Percentiles rank a stretch among this genome's conserved stretches.
Evolutionary conservation across 1,140 invertebrate genomes (phyloP).

Genomic region (Rhopalosiphum padi): DNA sequence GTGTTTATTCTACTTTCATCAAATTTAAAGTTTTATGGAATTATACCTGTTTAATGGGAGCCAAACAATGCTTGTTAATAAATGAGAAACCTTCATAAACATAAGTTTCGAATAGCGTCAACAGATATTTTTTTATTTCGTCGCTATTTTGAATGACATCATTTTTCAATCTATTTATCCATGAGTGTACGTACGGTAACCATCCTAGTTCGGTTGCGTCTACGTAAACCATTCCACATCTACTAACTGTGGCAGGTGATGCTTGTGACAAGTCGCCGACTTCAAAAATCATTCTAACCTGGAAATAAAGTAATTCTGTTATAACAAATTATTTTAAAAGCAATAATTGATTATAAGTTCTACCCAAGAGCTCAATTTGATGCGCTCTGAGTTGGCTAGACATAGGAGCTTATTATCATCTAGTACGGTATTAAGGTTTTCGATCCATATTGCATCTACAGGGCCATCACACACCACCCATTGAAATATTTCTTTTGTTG

Average conservation of each 20-base stretch:
- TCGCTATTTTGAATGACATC: constrained; percentile 67
- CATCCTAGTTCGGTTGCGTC: constrained; percentile 82
- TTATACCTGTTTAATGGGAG: constrained; percentile 62
- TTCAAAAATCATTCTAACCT: constrained; percentile 87
- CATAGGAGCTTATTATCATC: constrained; percentile 95
- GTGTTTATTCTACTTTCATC: background rate
- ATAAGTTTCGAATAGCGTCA: constrained; percentile 70
- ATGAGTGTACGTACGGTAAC: constrained; percentile 81
- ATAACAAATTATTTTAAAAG: background rate
- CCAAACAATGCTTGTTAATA: constrained; percentile 71
- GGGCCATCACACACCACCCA: constrained; percentile 90
- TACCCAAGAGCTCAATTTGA: constrained; percentile 71
- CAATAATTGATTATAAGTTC: background rate
- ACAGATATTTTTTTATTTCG: constrained; percentile 68
- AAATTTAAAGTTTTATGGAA: background rate
- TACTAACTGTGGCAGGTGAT: constrained; percentile 86
- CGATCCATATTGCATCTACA: constrained; percentile 94
- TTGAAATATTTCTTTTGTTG: constrained; percentile 72
- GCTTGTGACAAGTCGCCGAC: constrained; percentile 86
- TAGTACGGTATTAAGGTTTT: constrained; percentile 92
- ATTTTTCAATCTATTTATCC: constrained; percentile 72
- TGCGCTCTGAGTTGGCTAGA: constrained; percentile 85
- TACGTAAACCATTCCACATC: constrained; percentile 84
- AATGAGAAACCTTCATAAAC: constrained; percentile 73
- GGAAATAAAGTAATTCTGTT: background rate